These are phyloP conservation scores for Porites australiensis DNA, from an alignment of 64 coral and sea anemone genomes.

Conservation along the genomic window DNA sequence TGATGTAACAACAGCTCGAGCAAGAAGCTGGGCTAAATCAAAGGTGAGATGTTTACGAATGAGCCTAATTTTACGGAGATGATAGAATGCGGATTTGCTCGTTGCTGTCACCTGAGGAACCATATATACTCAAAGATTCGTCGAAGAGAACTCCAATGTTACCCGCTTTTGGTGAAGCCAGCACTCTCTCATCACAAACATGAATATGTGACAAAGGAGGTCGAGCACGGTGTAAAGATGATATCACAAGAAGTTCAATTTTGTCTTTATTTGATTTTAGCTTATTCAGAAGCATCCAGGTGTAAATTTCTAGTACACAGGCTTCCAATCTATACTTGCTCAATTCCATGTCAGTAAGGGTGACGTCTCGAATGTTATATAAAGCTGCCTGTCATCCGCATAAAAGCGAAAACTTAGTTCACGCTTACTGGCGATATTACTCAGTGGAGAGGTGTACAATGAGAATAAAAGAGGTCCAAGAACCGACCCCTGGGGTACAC, in stretches of 20 bases:
- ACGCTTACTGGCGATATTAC: background rate
- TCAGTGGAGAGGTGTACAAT: background rate
- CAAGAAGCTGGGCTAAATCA: slow-evolving; percentile 11
- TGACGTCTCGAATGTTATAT: background rate
- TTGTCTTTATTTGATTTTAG: too few species aligned
- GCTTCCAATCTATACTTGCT: too few species aligned
- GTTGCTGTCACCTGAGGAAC: background rate
- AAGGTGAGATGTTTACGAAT: slow-evolving; percentile 27
- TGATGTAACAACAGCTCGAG: background rate
- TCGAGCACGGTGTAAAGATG: too few species aligned
- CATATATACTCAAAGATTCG: background rate
- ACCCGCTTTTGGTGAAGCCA: background rate
- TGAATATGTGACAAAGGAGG: background rate
- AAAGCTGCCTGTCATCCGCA: background rate
- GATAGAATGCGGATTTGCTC: slow-evolving; percentile 22
- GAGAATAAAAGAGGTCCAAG: background rate
- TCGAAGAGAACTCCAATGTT: slow-evolving; percentile 12
- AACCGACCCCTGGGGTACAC: background rate
- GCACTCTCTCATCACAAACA: too few species aligned
- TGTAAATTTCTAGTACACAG: too few species aligned
- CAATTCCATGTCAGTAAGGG: too few species aligned
- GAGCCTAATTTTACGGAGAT: background rate
- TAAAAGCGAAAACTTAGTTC: background rate
- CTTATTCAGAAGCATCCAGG: too few species aligned
- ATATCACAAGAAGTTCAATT: too few species aligned